These are phyloP conservation scores for Calameuta filiformis DNA, from an alignment of 2,888 invertebrate genomes.

Conservation along the genomic window DNA sequence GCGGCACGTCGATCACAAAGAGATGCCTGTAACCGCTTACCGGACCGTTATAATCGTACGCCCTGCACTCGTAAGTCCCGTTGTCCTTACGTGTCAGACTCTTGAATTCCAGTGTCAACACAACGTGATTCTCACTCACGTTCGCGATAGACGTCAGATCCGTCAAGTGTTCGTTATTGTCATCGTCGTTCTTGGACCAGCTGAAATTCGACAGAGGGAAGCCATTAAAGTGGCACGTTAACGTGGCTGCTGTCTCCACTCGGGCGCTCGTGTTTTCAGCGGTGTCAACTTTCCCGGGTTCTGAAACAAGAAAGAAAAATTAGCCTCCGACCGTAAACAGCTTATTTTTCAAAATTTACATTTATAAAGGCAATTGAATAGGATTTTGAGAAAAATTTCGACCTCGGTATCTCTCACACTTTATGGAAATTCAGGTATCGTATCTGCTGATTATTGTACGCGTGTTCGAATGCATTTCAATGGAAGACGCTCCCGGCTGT, in stretches of 20 bases:
- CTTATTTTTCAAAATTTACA: background rate
- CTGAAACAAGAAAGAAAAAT: constrained; percentile 62
- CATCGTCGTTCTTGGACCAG: constrained; percentile 71
- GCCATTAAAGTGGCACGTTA: constrained; percentile 72
- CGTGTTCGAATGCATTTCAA: background rate
- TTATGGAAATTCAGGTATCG: background rate
- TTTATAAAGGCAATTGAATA: background rate
- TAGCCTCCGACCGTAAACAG: background rate
- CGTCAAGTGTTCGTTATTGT: constrained; percentile 59
- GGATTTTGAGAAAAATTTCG: background rate
- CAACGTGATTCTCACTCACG: constrained; percentile 71
- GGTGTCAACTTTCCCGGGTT: constrained; percentile 67
- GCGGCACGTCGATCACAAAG: constrained; percentile 77
- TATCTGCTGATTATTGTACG: background rate
- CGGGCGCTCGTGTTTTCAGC: constrained; percentile 68
- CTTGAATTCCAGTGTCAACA: constrained; percentile 71
- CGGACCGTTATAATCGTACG: constrained; percentile 63
- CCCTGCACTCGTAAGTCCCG: constrained; percentile 72
- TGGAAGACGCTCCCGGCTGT: background rate
- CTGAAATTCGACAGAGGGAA: constrained; percentile 70
- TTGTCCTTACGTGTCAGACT: constrained; percentile 77
- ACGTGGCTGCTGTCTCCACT: constrained; percentile 67
- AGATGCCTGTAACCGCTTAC: constrained; percentile 68
- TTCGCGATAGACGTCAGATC: constrained; percentile 59
- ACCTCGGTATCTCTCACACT: background rate